Evolutionary conservation across 2,797 vertebrate genomes (phyloP), one percentile per base, ranked within the genome.

Genomic region (Acridotheres tristis): DNA sequence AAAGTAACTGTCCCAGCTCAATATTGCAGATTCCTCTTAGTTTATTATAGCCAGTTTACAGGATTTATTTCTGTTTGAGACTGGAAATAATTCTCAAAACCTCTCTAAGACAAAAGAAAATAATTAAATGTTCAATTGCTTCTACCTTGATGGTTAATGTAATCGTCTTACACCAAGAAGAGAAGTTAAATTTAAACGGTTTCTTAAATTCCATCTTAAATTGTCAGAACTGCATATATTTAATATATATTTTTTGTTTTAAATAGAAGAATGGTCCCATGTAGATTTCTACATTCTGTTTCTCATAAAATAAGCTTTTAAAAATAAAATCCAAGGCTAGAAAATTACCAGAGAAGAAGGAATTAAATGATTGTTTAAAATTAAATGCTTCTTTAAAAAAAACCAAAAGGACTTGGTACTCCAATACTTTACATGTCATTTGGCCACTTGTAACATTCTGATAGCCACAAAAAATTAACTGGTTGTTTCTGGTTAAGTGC

Each of bases 51-150:
- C 43, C 43, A 73, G 32, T 83, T 90, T 73, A 63, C 13, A 36
- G 75, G 57, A 91, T 91, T 94, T 96, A 90, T 76, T 92, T 93
- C 75, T 81, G 29, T 85, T 92, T 92, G 81, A 67, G 57, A 54
- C 25, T 63, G 32, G 32, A 47, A 89, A 74, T 36, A 92, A 78
- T 80, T 72, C 51, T 88, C 40, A 55, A 90, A 92, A 26, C 30
- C 19, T 43, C 17, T 89, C 38, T 89, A 94, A 89, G 87, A 14
- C 25, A 90, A 36, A 94, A 74, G 38, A 87, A 92, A 92, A 61
- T 11, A 71, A 83, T 74, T 89, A 93, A 73, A 78, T 59, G 30
- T 87, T 90, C 55, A 83, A 51, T 84, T 80, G 32, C 18, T 72
- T 89, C 53, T 89, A 40, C 47, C 1, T 15, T 71, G 54, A 67